A percentile compares a stretch with the other conserved stretches of the same genome.
Evolutionary conservation across 23 tunicate genomes (phyloP).

Genomic region (Diplosoma virens): DNA sequence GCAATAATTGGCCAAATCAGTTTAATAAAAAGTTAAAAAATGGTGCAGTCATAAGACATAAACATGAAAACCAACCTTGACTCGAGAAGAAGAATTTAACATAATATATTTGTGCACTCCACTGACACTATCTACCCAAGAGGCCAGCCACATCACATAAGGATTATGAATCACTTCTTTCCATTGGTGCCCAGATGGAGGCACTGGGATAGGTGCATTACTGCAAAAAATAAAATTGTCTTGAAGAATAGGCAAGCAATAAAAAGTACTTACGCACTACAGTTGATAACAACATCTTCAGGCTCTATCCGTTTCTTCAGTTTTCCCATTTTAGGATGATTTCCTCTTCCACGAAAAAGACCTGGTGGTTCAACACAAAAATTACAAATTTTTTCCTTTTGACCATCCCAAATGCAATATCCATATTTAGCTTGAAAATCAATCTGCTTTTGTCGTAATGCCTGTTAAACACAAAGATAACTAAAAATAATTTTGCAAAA

Average conservation of each 20-base stretch:
- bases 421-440: conserved; percentile 42
- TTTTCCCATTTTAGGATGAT: conserved; percentile 89
- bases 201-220: conserved; percentile 38
- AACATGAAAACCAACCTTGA: conserved; percentile 43
- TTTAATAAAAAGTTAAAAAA: too few species aligned
- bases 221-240: background rate
- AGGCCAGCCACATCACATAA: conserved; percentile 71
- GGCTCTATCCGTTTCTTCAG: conserved; percentile 55
- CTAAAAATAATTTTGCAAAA: background rate
- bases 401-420: conserved; percentile 76
- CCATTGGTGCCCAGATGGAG: conserved; percentile 82
- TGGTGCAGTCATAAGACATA: too few species aligned
- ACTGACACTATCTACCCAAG: conserved; percentile 66
- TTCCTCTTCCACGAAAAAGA: conserved; percentile 69
- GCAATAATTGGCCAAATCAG: too few species aligned
- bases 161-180: conserved; percentile 60
- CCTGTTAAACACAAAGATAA: background rate
- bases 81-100: conserved; percentile 44
- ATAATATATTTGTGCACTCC: conserved; percentile 55
- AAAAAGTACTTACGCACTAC: conserved; percentile 17
- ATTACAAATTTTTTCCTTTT: conserved; percentile 70
- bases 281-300: conserved; percentile 69
- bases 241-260: background rate
- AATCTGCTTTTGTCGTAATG: conserved; percentile 33
- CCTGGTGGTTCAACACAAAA: conserved; percentile 79